Base-by-base conservation (phyloP, 1,140 invertebrate genomes). In the Triops longicaudatus region DNA sequence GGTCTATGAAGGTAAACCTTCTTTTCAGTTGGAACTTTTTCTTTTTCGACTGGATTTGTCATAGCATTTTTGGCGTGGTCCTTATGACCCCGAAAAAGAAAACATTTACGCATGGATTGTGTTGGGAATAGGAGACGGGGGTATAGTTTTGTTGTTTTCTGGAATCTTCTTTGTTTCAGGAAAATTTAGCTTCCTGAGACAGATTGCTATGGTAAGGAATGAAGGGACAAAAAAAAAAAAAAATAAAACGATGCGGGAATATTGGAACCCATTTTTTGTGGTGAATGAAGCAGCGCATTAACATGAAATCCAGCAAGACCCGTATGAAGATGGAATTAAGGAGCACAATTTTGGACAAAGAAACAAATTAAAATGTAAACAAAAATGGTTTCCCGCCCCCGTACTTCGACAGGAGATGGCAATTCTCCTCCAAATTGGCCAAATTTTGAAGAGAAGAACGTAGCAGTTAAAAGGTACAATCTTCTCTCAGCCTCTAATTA, bases 141-240 rank as follows among this genome's bases (percentile, higher is more conserved):
- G 50, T 63, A 63, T 6, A 6, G 14, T 63, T 17, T 63, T 63
- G 50, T 63, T 63, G 50, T 10, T 17, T 63, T 63, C 11, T n/a
- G 22, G 22, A 63, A 63, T 63, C 50, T 63, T 63, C 17, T 12
- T 14, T 22, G 50, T 63, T 63, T 63, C 50, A 63, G 50, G 50
- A 63, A 63, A 63, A 63, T 63, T 63, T 63, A 63, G 14, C 50
- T 63, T 63, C 50, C 50, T 63, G 50, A 63, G 50, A 63, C 50
- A 63, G 50, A 63, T 63, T 63, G 50, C 50, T 63, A 63, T 5
- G 50, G 50, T n/a, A 63, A 63, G 14, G 14, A 63, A 17, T n/a
- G 22, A 63, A 22, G 22, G 50, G 50, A 63, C 50, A 22, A 22
- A 22, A 63, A 63, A 44, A 44, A 12, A 11, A 44, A 44, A 44